A percentile compares a stretch with the other conserved stretches of the same genome.
These are phyloP conservation scores for Hylaea fasciaria DNA, from an alignment of 2,888 invertebrate species.

Conservation along the genomic window DNA sequence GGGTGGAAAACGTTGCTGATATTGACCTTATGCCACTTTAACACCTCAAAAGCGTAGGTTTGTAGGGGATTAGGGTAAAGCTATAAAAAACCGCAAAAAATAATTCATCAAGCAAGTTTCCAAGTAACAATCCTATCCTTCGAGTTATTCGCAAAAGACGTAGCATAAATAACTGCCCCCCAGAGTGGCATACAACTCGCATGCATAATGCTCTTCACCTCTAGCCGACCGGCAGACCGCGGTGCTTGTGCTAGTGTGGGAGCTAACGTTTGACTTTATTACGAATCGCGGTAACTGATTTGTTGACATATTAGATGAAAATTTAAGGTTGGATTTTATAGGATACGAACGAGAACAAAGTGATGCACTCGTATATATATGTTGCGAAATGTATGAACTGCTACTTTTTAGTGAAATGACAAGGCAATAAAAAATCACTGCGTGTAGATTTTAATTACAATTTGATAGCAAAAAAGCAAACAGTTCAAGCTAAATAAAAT, in stretches of 20 bases:
- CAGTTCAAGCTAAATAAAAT: too few species aligned
- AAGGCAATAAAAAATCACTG: too few species aligned
- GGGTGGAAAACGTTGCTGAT: not conserved
- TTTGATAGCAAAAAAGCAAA: too few species aligned
- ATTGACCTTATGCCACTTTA: not conserved
- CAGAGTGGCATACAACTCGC: slow-evolving; percentile 74
- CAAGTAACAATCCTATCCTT: slow-evolving; percentile 39
- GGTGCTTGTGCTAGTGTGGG: slow-evolving; percentile 19
- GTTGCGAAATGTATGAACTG: too few species aligned
- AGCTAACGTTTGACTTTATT: slow-evolving; percentile 2
- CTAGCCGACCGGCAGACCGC: slow-evolving; percentile 47
- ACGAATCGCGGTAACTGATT: not conserved
- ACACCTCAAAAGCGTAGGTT: not conserved
- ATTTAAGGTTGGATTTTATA: too few species aligned
- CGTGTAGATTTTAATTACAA: too few species aligned
- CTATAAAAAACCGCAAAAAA: slow-evolving; percentile 19
- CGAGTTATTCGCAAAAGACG: slow-evolving; percentile 57
- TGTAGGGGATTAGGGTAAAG: slow-evolving; percentile 3
- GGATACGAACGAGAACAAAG: too few species aligned
- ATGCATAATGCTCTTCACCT: slow-evolving; percentile 71
- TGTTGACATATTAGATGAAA: too few species aligned
- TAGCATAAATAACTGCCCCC: slow-evolving; percentile 80
- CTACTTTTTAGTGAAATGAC: too few species aligned
- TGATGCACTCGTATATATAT: too few species aligned
- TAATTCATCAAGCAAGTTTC: slow-evolving; percentile 36